Conservation (phyloP, 2,888 invertebrate genomes). For the Ditylenchus weischeri region DNA sequence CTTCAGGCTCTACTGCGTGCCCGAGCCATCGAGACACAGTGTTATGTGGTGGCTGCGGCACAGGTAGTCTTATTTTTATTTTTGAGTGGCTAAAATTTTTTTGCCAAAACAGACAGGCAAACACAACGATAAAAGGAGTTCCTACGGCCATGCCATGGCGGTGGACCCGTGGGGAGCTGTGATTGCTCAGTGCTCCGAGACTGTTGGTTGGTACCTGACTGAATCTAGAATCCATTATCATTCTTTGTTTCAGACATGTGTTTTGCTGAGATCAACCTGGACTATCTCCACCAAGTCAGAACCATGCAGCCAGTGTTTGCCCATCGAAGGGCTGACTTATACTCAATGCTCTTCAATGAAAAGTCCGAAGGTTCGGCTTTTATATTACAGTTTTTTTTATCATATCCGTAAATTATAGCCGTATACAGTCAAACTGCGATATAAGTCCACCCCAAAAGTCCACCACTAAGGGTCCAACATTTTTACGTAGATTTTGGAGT, state of each 20-base stretch:
- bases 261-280: slow-evolving; percentile 72
- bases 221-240: neutral
- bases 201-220: slow-evolving; percentile 42
- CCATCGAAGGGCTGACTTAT: slow-evolving; percentile 75
- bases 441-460: too few relatives aligned
- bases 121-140: slow-evolving; percentile 79
- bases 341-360: slow-evolving; percentile 57
- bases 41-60: slow-evolving; percentile 89
- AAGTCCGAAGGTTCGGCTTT: slow-evolving; percentile 11
- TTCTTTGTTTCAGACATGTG: slow-evolving; percentile 63
- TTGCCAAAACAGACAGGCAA: slow-evolving; percentile 66
- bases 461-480: too few relatives aligned
- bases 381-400: too few relatives aligned
- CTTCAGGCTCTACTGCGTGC: slow-evolving; percentile 71
- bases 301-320: slow-evolving; percentile 79
- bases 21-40: slow-evolving; percentile 91
- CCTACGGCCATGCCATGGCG: slow-evolving; percentile 86
- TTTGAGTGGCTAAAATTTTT: too few relatives aligned
- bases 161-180: slow-evolving; percentile 89
- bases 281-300: slow-evolving; percentile 68
- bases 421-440: too few relatives aligned
- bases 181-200: slow-evolving; percentile 67
- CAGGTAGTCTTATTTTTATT: slow-evolving; percentile 68
- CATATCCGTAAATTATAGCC: too few relatives aligned
- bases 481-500: too few relatives aligned